A percentile compares a stretch with the other conserved stretches of the same genome.
Evolutionary conservation across 1,140 invertebrate species (phyloP).

Genomic region (Drosophila paulistorum): DNA sequence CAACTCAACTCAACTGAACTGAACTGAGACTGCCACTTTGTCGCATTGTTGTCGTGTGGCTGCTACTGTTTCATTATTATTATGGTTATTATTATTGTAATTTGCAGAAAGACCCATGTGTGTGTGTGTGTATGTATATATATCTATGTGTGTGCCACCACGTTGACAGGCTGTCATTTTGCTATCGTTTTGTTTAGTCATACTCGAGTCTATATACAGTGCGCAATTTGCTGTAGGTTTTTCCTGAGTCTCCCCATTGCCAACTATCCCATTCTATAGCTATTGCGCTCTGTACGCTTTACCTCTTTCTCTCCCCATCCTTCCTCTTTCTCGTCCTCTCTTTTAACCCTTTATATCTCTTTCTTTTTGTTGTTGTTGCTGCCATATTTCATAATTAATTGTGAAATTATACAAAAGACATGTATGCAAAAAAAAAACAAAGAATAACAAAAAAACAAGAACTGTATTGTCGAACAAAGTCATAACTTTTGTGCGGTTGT

Average conservation of each 20-base stretch:
- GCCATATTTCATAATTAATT: slow-evolving; percentile 77
- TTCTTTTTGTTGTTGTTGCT: slow-evolving; percentile 18
- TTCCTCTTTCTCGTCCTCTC: not conserved
- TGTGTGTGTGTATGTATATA: not conserved
- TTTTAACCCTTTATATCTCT: slow-evolving; percentile 12
- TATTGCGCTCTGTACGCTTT: slow-evolving; percentile 33
- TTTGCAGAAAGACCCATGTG: slow-evolving; percentile 46
- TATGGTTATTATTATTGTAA: slow-evolving; percentile 76
- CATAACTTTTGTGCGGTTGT: slow-evolving; percentile 56
- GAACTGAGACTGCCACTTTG: slow-evolving; percentile 64
- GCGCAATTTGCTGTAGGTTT: slow-evolving; percentile 38
- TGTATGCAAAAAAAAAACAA: slow-evolving; percentile 60
- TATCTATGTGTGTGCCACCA: slow-evolving; percentile 25
- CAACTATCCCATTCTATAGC: slow-evolving; percentile 27
- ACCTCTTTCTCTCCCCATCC: slow-evolving; percentile 1
- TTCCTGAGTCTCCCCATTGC: not conserved
- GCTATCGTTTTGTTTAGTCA: slow-evolving; percentile 77
- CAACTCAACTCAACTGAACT: slow-evolving; percentile 10
- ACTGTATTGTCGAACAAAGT: slow-evolving; percentile 42
- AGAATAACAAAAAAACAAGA: not conserved
- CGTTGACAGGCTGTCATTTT: slow-evolving; percentile 78
- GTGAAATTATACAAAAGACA: slow-evolving; percentile 74
- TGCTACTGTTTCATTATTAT: slow-evolving; percentile 74
- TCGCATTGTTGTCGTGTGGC: slow-evolving; percentile 70
- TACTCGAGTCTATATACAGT: slow-evolving; percentile 44